Conservation (phyloP, 2,113 vertebrate genomes). For the human region DNA sequence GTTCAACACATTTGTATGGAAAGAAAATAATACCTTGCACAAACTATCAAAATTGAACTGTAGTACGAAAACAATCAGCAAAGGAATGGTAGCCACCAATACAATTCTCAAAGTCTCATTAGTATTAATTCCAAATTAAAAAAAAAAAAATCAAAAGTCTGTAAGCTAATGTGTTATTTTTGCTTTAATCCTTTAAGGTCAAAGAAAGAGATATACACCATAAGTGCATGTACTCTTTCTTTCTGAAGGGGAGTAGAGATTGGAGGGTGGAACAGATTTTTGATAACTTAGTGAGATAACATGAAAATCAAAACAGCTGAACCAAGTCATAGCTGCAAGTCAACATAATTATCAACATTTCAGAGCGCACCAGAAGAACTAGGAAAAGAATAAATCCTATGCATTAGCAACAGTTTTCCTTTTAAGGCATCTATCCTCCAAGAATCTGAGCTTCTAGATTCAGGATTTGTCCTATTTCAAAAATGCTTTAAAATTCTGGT, state of each 20-base stretch:
- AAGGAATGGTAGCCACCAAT: background rate
- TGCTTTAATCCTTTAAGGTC: constrained; percentile 69
- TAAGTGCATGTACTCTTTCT: background rate
- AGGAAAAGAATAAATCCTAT: background rate
- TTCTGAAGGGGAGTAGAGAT: background rate
- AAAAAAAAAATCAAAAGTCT: background rate
- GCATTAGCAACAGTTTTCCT: background rate
- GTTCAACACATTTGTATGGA: background rate
- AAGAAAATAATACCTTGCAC: background rate
- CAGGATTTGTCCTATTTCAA: background rate
- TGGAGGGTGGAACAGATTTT: background rate
- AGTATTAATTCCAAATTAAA: background rate
- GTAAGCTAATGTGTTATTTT: constrained; percentile 59
- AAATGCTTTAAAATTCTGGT: background rate
- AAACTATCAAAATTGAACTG: constrained; percentile 26
- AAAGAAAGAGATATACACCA: constrained; percentile 1
- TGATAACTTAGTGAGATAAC: background rate
- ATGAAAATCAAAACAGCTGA: background rate
- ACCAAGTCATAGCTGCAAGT: background rate
- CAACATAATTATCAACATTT: background rate
- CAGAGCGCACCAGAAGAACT: background rate
- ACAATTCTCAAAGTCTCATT: background rate
- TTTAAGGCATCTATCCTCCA: background rate
- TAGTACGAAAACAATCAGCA: background rate
- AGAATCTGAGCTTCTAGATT: background rate